Base-by-base conservation (phyloP, 2,888 invertebrate species). In the Caenorhabditis imperialis region DNA sequence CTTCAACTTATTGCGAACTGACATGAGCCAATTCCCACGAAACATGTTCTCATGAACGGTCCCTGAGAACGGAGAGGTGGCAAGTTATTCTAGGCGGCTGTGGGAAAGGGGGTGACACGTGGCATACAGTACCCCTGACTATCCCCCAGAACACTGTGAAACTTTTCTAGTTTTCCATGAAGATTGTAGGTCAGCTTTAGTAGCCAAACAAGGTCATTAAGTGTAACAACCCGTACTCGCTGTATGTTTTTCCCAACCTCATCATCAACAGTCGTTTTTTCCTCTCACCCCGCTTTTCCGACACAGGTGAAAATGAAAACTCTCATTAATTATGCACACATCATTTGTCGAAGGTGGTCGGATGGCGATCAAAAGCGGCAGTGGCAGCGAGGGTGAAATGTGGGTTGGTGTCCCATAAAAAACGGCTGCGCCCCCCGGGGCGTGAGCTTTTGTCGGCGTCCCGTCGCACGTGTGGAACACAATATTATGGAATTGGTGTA, bases 251-350 rank as follows among this genome's bases (percentile, higher is more conserved):
- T 65, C 50, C 48, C 50, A 57, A n/a, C 44, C 42, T 23, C 38
- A 45, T 37, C 54, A 47, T 47, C 35, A 6, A 35, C 30, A 35
- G 10, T 42, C 42, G 33, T 45, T 16, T 16, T n/a, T n/a, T n/a
- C 22, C 58, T 22, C 20, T 45, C 27, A 38, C 33, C 33, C 58
- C 23, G 37, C 33, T 47, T 37, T 25, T 18, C 33, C 20, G 44
- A 33, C 44, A 25, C 10, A 57, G 57, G 57, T 57, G 57, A n/a
- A n/a, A n/a, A n/a, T n/a, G 30, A 57, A 57, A 57, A 57, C 35
- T 50, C 62, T 62, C 62, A 72, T 72, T 63, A 58, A 72, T 72
- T 72, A 72, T 72, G 72, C 72, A 72, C 72, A 72, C 72, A 72
- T 72, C 72, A 72, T 72, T 72, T 72, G 72, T 72, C 63, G 58